Evolutionary conservation across 2,888 invertebrate genomes (phyloP).

Genomic region (Chalcosyrphus nemorum): DNA sequence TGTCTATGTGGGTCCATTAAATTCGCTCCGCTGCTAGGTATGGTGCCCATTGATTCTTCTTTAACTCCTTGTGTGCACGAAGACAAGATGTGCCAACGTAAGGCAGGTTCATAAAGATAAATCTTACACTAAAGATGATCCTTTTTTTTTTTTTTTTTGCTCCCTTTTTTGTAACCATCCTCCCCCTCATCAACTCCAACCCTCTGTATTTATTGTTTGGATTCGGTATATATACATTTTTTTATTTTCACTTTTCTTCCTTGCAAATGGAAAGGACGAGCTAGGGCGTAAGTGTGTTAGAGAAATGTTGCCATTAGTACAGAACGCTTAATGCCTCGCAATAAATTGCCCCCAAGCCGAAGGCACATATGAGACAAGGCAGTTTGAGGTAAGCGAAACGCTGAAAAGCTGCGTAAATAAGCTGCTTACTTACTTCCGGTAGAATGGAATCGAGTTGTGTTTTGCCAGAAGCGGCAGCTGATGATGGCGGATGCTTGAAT

Average conservation of each 20-base stretch:
- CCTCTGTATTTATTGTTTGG: constrained; percentile 37
- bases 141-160: constrained; percentile 12
- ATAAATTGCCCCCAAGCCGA: constrained; percentile 68
- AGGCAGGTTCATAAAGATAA: constrained; percentile 70
- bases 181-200: neutral
- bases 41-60: constrained; percentile 57
- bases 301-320: constrained; percentile 68
- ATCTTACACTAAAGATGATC: constrained; percentile 65
- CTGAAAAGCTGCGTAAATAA: constrained; percentile 72
- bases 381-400: constrained; percentile 53
- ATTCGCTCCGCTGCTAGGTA: constrained; percentile 28
- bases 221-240: no score
- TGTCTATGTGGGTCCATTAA: constrained; percentile 51
- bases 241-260: constrained; percentile 17
- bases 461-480: constrained; percentile 7
- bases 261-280: neutral
- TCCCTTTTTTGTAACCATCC: constrained; percentile 5
- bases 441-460: constrained; percentile 38
- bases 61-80: no score
- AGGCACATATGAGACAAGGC: constrained; percentile 58
- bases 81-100: constrained; percentile 45
- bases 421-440: constrained; percentile 69
- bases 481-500: neutral
- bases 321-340: constrained; percentile 60
- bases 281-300: constrained; percentile 28